These are phyloP conservation scores for Thymelicus acteon DNA, from an alignment of 2,888 invertebrate genomes.

Conservation along the genomic window DNA sequence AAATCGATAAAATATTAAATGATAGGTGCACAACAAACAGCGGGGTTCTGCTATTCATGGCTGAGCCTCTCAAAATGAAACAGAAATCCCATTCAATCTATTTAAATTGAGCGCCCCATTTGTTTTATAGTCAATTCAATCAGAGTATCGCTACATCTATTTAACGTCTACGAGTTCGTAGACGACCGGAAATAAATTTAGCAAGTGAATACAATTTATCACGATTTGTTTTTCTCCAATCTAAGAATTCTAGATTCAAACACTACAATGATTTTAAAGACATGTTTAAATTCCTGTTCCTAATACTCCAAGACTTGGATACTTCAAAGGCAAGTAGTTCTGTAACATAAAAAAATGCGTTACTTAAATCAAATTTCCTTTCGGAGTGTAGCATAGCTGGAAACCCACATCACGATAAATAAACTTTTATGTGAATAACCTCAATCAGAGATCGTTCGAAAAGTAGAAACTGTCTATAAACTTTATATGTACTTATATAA, in stretches of 20 bases:
- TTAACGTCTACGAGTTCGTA: conserved; percentile 52
- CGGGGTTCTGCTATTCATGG: conserved; percentile 55
- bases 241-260: background rate
- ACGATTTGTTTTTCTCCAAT: conserved; percentile 20
- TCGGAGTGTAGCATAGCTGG: too few relatives aligned
- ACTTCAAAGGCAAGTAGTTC: too few relatives aligned
- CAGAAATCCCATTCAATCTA: conserved; percentile 81
- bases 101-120: conserved; percentile 80
- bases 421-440: background rate
- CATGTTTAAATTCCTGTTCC: too few relatives aligned
- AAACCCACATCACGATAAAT: too few relatives aligned
- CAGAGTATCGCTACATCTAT: conserved; percentile 70
- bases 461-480: background rate
- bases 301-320: too few relatives aligned
- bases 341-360: too few relatives aligned
- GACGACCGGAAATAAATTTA: conserved; percentile 35
- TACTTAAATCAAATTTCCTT: too few relatives aligned
- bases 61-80: conserved; percentile 70
- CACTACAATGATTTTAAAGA: background rate
- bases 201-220: conserved; percentile 34
- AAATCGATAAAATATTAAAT: conserved; percentile 53
- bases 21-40: conserved; percentile 35
- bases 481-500: too few relatives aligned
- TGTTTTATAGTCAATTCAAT: conserved; percentile 78
- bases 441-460: background rate